A percentile compares a stretch with the other conserved stretches of the same genome.
phyloP scores from a whole-genome alignment of 2,888 invertebrate genomes.

The Meteorus cinctellus region DNA sequence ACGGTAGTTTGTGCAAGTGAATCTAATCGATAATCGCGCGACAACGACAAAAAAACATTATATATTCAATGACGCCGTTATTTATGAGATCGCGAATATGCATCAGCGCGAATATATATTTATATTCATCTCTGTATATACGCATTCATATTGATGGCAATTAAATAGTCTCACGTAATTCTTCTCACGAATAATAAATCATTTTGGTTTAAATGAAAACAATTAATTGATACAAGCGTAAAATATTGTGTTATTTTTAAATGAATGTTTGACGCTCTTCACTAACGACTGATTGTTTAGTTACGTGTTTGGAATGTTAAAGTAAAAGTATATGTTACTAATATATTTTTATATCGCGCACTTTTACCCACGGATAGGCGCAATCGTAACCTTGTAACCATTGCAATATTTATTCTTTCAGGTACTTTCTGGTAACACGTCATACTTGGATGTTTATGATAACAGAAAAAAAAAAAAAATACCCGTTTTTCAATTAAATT shows the following conservation, averaged over 20 bases:
- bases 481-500: slow-evolving; percentile 58
- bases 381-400: slow-evolving; percentile 64
- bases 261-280: slow-evolving; percentile 2
- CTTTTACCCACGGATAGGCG: slow-evolving; percentile 48
- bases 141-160: background rate
- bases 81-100: slow-evolving; percentile 36
- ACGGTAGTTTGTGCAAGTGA: slow-evolving; percentile 41
- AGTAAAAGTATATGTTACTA: slow-evolving; percentile 46
- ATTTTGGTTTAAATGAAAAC: background rate
- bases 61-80: slow-evolving; percentile 35
- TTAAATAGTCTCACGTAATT: background rate
- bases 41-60: slow-evolving; percentile 36
- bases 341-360: slow-evolving; percentile 30
- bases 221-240: background rate
- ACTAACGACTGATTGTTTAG: slow-evolving; percentile 5
- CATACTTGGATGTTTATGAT: background rate
- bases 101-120: background rate
- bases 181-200: background rate
- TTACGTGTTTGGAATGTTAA: slow-evolving; percentile 31
- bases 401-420: slow-evolving; percentile 56
- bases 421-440: slow-evolving; percentile 16
- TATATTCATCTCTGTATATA: background rate
- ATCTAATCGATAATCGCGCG: slow-evolving; percentile 46
- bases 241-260: background rate
- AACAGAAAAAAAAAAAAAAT: slow-evolving; percentile 42